Percentiles rank a stretch among this genome's conserved stretches.
These are phyloP conservation scores for Lates calcarifer DNA, from an alignment of 2,113 vertebrate species.

Conservation along the genomic window DNA sequence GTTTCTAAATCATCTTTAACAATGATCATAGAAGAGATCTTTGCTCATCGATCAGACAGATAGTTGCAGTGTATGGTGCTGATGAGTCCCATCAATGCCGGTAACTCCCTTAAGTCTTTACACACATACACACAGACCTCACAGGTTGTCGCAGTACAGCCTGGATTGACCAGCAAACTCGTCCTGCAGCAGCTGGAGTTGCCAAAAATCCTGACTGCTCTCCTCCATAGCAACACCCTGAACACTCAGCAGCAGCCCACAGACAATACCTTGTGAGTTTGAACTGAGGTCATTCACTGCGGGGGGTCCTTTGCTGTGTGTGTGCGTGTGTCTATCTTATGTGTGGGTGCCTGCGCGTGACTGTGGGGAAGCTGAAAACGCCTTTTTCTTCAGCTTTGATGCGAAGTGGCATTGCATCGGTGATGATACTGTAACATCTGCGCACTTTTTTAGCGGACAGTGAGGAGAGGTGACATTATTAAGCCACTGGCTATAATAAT, in stretches of 20 bases:
- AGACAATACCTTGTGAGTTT: conserved; percentile 71
- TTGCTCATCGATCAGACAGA: neutral
- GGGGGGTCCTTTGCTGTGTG: conserved; percentile 44
- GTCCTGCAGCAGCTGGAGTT: conserved; percentile 72
- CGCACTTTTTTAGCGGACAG: conserved; percentile 26
- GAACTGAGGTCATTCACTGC: conserved; percentile 74
- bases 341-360: conserved; percentile 41
- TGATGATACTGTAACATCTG: conserved; percentile 57
- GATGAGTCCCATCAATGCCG: conserved; percentile 16
- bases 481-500: conserved; percentile 44
- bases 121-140: conserved; percentile 24
- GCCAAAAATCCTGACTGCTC: conserved; percentile 56
- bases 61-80: conserved; percentile 39
- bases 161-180: conserved; percentile 57
- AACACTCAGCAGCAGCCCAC: conserved; percentile 54
- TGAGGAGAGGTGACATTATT: conserved; percentile 60
- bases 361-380: conserved; percentile 51
- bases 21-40: neutral
- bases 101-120: conserved; percentile 15
- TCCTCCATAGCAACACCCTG: conserved; percentile 81
- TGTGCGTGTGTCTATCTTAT: conserved; percentile 38
- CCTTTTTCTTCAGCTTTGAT: conserved; percentile 63
- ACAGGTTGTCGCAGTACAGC: conserved; percentile 69
- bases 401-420: conserved; percentile 48
- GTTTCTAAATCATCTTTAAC: neutral